Percentiles rank a stretch among this genome's conserved stretches.
These are phyloP conservation scores for Cyclargus thomasi DNA, from an alignment of 1,140 invertebrate species.

Conservation along the genomic window DNA sequence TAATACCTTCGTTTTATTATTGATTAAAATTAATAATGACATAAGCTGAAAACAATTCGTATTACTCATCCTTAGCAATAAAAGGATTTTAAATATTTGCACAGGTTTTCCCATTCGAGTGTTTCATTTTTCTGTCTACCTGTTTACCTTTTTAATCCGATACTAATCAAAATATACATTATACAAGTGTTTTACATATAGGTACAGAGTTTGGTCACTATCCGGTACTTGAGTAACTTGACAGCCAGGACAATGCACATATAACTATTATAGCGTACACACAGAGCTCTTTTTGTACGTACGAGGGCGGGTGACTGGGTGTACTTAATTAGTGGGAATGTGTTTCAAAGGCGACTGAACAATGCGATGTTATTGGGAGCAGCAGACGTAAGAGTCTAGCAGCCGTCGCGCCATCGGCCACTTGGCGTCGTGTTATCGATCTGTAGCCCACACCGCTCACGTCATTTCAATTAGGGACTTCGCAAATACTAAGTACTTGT, in stretches of 20 bases:
- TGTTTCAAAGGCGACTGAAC: not conserved
- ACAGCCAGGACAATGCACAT: too few species aligned
- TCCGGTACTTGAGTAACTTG: too few species aligned
- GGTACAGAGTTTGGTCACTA: too few species aligned
- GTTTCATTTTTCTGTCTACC: not conserved
- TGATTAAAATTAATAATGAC: not conserved
- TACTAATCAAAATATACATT: too few species aligned
- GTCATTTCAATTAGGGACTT: constrained; percentile 40
- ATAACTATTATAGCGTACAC: too few species aligned
- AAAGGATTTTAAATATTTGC: not conserved
- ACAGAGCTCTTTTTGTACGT: too few species aligned
- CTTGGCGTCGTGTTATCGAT: constrained; percentile 64
- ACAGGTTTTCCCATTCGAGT: not conserved
- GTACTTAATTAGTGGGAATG: not conserved
- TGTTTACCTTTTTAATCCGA: too few species aligned
- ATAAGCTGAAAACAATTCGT: not conserved
- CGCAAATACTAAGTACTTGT: not conserved
- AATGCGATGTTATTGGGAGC: not conserved
- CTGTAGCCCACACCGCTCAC: constrained; percentile 38
- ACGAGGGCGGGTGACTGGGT: not conserved
- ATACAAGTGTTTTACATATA: too few species aligned
- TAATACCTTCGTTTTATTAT: not conserved
- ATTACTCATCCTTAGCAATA: not conserved
- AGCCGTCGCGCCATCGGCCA: constrained; percentile 42
- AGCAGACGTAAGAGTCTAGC: constrained; percentile 16